Conservation (phyloP, 2,888 invertebrate genomes). For the Athalia circularis region DNA sequence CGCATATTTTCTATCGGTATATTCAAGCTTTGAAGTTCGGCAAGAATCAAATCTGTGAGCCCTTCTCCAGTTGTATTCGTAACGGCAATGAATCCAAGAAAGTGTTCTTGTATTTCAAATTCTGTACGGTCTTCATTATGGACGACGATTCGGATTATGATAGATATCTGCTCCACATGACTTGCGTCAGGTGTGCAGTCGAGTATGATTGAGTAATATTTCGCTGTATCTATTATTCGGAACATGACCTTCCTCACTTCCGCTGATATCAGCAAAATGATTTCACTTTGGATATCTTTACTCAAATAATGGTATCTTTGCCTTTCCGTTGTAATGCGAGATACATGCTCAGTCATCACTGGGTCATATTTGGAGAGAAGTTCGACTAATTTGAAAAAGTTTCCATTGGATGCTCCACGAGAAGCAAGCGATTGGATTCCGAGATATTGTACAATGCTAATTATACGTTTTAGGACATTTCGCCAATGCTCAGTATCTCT, state of each 20-base stretch:
- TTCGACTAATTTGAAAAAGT: constrained; percentile 40
- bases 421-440: neutral
- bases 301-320: constrained; percentile 11
- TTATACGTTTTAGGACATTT: too few relatives aligned
- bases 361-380: constrained; percentile 35
- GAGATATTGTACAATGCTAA: too few relatives aligned
- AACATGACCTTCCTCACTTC: constrained; percentile 9
- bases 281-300: constrained; percentile 8
- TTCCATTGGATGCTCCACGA: constrained; percentile 21
- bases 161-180: constrained; percentile 57
- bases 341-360: constrained; percentile 37
- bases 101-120: constrained; percentile 45
- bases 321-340: constrained; percentile 22
- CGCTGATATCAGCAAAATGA: neutral
- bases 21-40: neutral
- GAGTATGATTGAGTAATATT: constrained; percentile 59
- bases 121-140: constrained; percentile 49
- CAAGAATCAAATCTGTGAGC: neutral
- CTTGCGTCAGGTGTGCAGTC: constrained; percentile 59
- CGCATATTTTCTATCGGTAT: neutral
- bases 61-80: neutral
- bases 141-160: constrained; percentile 55
- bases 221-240: too few relatives aligned
- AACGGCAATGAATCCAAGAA: neutral
- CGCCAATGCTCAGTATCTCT: too few relatives aligned